phyloP scores from a whole-genome alignment of 2,888 invertebrate species.

The Drosophila pegasa region DNA sequence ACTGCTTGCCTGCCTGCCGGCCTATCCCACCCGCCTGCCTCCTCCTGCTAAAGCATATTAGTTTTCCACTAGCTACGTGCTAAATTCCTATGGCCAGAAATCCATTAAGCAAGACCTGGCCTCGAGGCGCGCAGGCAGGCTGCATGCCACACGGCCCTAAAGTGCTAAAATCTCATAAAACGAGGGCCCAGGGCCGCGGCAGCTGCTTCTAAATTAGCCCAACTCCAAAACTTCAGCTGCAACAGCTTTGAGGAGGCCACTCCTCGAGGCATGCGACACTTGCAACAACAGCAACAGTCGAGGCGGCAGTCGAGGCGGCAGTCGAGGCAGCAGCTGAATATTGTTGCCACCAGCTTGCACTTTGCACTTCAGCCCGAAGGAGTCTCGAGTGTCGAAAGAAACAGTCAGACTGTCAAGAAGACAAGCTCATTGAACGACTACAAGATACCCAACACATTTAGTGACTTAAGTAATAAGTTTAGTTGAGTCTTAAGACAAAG shows the following conservation, averaged over 20 bases:
- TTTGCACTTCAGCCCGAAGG: conserved; percentile 71
- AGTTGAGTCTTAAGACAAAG: not conserved
- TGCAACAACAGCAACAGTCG: conserved; percentile 38
- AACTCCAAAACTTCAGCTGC: conserved; percentile 40
- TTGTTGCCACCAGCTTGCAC: conserved; percentile 64
- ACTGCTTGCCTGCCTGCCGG: conserved; percentile 8
- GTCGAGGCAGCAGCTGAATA: conserved; percentile 51
- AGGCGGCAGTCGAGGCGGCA: conserved; percentile 15
- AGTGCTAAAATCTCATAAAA: conserved; percentile 77
- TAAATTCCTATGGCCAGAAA: conserved; percentile 73
- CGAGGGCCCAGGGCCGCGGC: conserved; percentile 28
- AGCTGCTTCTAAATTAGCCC: conserved; percentile 74
- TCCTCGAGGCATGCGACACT: conserved; percentile 55
- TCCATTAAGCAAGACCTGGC: conserved; percentile 64
- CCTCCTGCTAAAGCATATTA: conserved; percentile 57
- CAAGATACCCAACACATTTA: conserved; percentile 19
- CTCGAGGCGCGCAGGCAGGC: conserved; percentile 13
- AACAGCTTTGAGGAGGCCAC: conserved; percentile 56
- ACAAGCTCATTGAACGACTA: not conserved
- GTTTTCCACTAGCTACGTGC: conserved; percentile 74
- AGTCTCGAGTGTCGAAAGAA: conserved; percentile 57
- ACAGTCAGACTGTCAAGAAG: not conserved
- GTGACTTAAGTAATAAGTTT: not conserved
- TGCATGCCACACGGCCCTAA: conserved; percentile 51
- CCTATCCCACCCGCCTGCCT: not conserved